These are phyloP conservation scores for Pseudococcus jackbeardsleyi DNA, from an alignment of 2,888 invertebrate species.

Conservation along the genomic window DNA sequence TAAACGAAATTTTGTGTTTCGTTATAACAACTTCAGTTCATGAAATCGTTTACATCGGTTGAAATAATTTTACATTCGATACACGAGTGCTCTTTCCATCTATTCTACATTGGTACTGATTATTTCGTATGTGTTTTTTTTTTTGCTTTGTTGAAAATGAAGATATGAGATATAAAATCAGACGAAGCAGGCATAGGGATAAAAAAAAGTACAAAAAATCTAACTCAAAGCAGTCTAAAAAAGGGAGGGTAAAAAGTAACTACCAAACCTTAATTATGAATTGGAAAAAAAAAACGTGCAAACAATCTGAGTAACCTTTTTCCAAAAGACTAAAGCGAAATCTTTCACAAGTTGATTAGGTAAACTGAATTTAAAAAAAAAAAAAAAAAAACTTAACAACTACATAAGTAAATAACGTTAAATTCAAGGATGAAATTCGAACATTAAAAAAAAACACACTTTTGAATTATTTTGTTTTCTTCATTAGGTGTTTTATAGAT, in stretches of 20 bases:
- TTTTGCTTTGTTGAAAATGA: background rate
- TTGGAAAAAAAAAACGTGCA: background rate
- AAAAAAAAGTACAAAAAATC: background rate
- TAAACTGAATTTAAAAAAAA: background rate
- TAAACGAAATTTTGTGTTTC: slow-evolving; percentile 20
- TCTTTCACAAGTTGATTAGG: background rate
- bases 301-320: background rate
- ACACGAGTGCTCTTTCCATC: background rate
- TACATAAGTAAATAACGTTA: background rate
- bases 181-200: background rate
- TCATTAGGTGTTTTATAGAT: background rate
- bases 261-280: background rate
- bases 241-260: background rate
- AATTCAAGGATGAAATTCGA: background rate
- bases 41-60: background rate
- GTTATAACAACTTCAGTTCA: background rate
- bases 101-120: background rate
- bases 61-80: background rate
- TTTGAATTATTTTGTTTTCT: background rate
- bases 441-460: background rate
- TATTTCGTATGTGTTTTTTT: background rate
- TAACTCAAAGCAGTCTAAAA: background rate
- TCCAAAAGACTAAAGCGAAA: background rate
- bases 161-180: background rate
- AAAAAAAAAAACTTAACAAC: too few relatives aligned